A percentile compares a stretch with the other conserved stretches of the same genome.
phyloP scores from a whole-genome alignment of 1,140 invertebrate species.

The Nasonia longicornis region DNA sequence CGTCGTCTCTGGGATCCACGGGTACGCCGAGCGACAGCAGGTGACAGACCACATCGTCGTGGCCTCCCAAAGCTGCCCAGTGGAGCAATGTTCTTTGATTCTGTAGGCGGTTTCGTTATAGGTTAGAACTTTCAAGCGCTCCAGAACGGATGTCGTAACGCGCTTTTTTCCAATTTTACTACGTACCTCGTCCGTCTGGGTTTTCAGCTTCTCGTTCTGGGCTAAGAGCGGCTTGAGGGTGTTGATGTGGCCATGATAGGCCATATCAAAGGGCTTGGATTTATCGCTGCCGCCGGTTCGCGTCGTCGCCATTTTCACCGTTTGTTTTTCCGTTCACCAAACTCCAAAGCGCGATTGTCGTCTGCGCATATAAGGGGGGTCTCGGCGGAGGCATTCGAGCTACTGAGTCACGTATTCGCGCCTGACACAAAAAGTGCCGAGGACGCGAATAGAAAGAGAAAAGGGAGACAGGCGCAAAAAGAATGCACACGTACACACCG shows the following conservation, averaged over 20 bases:
- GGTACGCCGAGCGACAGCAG: conserved; percentile 73
- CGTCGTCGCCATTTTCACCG: conserved; percentile 22
- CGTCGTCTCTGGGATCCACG: conserved; percentile 76
- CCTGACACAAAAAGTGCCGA: conserved; percentile 2
- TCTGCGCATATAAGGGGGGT: no score
- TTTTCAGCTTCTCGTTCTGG: conserved; percentile 55
- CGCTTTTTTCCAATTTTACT: neutral
- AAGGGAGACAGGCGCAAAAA: neutral
- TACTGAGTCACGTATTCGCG: neutral
- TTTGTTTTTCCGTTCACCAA: neutral
- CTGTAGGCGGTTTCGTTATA: conserved; percentile 56
- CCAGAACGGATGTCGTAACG: neutral
- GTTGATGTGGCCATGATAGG: conserved; percentile 59
- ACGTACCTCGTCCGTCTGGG: conserved; percentile 57
- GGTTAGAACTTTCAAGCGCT: conserved; percentile 9
- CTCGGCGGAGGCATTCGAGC: neutral
- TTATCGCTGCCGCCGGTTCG: conserved; percentile 27
- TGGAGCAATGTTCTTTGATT: conserved; percentile 74
- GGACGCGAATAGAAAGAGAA: neutral
- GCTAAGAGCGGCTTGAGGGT: conserved; percentile 56
- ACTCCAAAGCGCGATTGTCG: no score
- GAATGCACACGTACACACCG: neutral
- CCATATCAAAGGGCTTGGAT: conserved; percentile 56
- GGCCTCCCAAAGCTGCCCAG: conserved; percentile 79
- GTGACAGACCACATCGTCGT: conserved; percentile 74